A percentile compares a stretch with the other conserved stretches of the same genome.
Conservation (phyloP, 2,113 vertebrate species). For the Aythya baeri region DNA sequence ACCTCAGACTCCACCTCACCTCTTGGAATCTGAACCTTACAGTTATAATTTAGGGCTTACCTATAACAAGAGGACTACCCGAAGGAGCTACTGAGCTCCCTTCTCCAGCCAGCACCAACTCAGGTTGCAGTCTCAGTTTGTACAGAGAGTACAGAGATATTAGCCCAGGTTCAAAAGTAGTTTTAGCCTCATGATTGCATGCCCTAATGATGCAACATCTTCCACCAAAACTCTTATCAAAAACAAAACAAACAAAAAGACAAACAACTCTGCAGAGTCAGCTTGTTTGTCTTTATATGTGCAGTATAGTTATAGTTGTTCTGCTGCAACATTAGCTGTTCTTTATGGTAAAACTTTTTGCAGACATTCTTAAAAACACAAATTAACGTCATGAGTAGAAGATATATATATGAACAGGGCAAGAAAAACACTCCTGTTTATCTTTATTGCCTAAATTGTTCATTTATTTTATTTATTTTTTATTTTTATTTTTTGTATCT, state of each 20-base stretch:
- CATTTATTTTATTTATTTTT: not conserved
- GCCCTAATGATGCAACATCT: not conserved
- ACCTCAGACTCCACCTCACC: not conserved
- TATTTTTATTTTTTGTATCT: not conserved
- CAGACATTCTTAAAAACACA: not conserved
- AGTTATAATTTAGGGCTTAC: not conserved
- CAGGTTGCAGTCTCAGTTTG: not conserved
- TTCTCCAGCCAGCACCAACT: not conserved
- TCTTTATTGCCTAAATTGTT: not conserved
- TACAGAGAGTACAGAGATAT: not conserved
- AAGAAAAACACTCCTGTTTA: not conserved
- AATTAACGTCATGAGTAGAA: not conserved
- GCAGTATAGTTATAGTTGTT: not conserved
- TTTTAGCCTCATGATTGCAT: not conserved
- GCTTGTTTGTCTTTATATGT: not conserved
- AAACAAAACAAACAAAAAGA: not conserved
- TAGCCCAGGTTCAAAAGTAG: not conserved
- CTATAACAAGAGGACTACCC: accelerated
- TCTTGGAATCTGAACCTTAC: not conserved
- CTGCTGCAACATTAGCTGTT: not conserved
- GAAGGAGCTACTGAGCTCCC: not conserved
- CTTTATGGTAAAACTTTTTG: not conserved
- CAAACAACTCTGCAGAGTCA: not conserved
- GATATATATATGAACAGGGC: not conserved
- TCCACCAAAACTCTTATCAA: not conserved